Conservation (phyloP, 2,797 vertebrate genomes). For the Mus minutoides region DNA sequence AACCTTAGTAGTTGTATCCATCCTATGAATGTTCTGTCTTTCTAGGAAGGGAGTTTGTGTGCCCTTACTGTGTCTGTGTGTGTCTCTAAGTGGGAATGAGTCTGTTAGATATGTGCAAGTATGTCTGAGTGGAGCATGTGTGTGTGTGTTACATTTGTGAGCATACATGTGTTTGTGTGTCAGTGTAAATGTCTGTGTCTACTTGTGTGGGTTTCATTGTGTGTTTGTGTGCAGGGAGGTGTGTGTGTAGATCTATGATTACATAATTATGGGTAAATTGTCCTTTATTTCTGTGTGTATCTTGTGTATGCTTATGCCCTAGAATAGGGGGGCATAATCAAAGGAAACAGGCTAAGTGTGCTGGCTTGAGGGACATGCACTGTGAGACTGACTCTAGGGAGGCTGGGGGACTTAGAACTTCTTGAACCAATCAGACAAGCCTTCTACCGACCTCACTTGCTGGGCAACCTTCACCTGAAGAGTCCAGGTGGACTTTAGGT, state of each 20-base stretch:
- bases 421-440: neutral
- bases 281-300: neutral
- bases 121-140: too few species aligned
- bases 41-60: neutral
- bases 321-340: neutral
- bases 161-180: neutral
- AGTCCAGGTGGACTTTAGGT: neutral
- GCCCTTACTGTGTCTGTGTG: too few species aligned
- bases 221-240: neutral
- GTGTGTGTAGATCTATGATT: neutral
- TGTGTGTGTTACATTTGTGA: neutral
- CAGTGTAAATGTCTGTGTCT: neutral
- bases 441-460: too few species aligned
- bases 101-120: neutral
- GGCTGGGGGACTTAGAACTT: neutral
- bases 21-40: neutral
- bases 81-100: neutral
- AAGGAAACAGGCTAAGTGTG: neutral
- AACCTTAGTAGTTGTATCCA: neutral
- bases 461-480: neutral
- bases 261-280: neutral
- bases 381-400: neutral
- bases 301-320: rapidly evolving
- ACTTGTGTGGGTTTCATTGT: neutral
- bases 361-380: neutral